These are phyloP conservation scores for Heterohyrax brucei DNA, from an alignment of 2,797 vertebrate species.

Conservation along the genomic window DNA sequence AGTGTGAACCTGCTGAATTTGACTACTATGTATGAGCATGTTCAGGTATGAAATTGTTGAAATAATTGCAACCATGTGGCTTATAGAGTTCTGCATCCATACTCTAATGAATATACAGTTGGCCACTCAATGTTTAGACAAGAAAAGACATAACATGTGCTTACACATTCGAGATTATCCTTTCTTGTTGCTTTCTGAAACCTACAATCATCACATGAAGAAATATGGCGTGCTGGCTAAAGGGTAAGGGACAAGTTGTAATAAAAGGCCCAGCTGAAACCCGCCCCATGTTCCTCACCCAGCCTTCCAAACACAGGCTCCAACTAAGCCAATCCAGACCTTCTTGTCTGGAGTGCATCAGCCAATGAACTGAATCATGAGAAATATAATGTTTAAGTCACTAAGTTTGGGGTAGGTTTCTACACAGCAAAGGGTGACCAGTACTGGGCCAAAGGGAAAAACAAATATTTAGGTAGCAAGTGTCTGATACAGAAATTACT, in stretches of 20 bases:
- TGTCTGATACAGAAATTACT: neutral
- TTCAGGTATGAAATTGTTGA: neutral
- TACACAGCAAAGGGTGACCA: neutral
- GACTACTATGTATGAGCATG: neutral
- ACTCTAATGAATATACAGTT: neutral
- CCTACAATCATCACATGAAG: neutral
- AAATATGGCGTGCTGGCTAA: neutral
- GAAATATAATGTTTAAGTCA: neutral
- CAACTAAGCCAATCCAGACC: neutral
- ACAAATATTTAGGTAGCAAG: neutral
- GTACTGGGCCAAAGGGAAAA: neutral
- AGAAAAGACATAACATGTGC: neutral
- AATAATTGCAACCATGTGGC: neutral
- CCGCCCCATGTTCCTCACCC: no score
- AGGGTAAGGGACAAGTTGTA: neutral
- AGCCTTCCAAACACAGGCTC: neutral
- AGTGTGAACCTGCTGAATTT: neutral
- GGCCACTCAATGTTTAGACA: neutral
- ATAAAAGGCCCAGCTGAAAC: neutral
- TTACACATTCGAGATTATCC: neutral
- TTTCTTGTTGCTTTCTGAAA: slow-evolving; percentile 16
- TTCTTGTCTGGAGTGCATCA: no score
- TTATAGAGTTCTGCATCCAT: neutral
- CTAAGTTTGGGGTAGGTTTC: neutral
- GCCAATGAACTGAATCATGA: neutral